Evolutionary conservation across 2,113 vertebrate genomes (phyloP), one percentile per base, ranked within the genome.

Genomic region (Arenaria interpres): DNA sequence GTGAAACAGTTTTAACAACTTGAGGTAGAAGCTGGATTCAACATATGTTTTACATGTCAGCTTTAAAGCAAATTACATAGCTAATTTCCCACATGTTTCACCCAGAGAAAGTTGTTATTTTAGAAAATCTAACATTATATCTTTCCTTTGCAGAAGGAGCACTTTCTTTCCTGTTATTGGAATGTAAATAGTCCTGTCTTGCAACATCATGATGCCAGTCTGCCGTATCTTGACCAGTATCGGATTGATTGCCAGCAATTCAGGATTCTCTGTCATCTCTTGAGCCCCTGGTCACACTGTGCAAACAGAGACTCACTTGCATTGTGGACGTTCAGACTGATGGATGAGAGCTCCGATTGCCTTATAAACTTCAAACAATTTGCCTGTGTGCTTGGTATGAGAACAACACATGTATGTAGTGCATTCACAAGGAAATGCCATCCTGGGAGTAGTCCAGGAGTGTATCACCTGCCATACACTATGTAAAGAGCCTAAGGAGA

Each of bases 361-460:
- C 98, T 99, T 45, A 97, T 99, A 93, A 99, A 99, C 98, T 99
- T 99, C 97, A 99, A 98, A 97, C 99, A 99, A 66, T 99, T 99
- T 97, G 98, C 98, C 94, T 98, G 85, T 78, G 97, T 97, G 56
- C 98, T 99, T 73, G 99, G 99, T 99, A 98, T 43, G 97, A 57
- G 72, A 53, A 33, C 80, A 33, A 25, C 67, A 18, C 27, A 2
- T 22, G 7, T 11, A 5, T 8, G 19, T 33, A 51, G 43, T n/a
- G 30, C 9, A 1, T 53, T 83, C 20, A 33, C 3, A 3, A 12
- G 62, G 51, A 32, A 63, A 15, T 53, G 75, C 51, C 12, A 5
- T 59, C 39, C 7, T 72, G 27, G 60, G 28, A 62, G 48, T 10
- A 67, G 56, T 60, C 20, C 77, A 78, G 59, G 21, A 8, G 9